These are phyloP conservation scores for Lepus townsendii DNA, from an alignment of 2,797 vertebrate species.

Conservation along the genomic window DNA sequence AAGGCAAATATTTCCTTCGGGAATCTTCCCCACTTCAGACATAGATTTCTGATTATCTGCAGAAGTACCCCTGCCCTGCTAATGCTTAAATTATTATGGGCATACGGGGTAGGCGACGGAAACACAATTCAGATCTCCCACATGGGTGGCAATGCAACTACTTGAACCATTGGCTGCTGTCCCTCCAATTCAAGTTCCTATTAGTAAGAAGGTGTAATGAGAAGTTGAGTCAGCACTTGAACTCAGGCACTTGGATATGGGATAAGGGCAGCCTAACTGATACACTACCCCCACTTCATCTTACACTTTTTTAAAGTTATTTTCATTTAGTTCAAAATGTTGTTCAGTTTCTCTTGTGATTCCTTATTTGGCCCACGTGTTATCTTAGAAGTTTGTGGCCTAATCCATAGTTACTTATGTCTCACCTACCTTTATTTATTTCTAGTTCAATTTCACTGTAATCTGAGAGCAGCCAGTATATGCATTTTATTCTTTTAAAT, in stretches of 20 bases:
- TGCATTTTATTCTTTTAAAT: background rate
- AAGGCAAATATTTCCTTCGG: constrained; percentile 1
- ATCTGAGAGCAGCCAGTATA: background rate
- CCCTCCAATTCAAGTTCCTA: no score
- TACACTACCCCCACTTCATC: background rate
- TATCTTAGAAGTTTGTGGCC: background rate
- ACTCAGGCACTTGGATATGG: no score
- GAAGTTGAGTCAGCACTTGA: no score
- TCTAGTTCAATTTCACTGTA: background rate
- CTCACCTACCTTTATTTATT: background rate
- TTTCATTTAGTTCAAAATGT: background rate
- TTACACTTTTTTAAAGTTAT: background rate
- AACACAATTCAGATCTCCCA: no score
- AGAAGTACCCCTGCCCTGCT: background rate
- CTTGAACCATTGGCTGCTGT: no score
- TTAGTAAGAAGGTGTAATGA: no score
- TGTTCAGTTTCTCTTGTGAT: background rate
- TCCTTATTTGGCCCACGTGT: background rate
- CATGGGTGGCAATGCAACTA: no score
- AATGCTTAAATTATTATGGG: background rate
- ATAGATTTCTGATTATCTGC: background rate
- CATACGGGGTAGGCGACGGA: background rate
- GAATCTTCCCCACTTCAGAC: constrained; percentile 33
- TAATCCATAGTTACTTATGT: background rate
- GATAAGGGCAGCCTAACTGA: no score